Percentiles rank a stretch among this genome's conserved stretches.
phyloP scores from a whole-genome alignment of 2,888 invertebrate genomes.

The Cabera pusaria region DNA sequence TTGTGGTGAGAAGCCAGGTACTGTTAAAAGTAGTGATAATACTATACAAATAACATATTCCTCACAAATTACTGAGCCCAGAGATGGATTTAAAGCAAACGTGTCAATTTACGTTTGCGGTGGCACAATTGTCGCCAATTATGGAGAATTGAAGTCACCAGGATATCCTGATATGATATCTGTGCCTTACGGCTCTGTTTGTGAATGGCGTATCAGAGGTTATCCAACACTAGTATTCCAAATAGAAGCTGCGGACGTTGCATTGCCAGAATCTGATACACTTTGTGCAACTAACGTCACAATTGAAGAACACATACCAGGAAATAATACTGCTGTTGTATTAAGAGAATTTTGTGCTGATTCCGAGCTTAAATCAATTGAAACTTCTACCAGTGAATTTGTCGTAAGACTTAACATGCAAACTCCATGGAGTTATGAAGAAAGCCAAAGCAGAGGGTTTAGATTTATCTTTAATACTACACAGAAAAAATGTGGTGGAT shows the following conservation, averaged over 20 bases:
- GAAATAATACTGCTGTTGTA: conserved; percentile 48
- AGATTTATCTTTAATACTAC: conserved; percentile 84
- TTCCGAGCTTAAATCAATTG: conserved; percentile 35
- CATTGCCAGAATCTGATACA: conserved; percentile 52
- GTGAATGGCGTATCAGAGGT: conserved; percentile 88
- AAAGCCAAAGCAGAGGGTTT: conserved; percentile 78
- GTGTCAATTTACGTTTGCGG: conserved; percentile 84
- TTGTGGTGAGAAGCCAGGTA: conserved; percentile 85
- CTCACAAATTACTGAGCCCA: conserved; percentile 87
- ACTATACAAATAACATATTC: conserved; percentile 88
- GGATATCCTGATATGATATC: conserved; percentile 83
- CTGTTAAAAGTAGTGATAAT: conserved; percentile 85
- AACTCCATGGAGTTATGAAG: conserved; percentile 51
- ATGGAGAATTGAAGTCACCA: conserved; percentile 87
- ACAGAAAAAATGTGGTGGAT: conserved; percentile 85
- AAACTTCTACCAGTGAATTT: conserved; percentile 60
- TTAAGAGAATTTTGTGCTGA: conserved; percentile 51
- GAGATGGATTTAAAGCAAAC: conserved; percentile 90
- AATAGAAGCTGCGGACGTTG: conserved; percentile 49
- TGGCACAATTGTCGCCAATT: conserved; percentile 85
- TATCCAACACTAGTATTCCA: conserved; percentile 42
- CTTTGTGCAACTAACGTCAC: conserved; percentile 61
- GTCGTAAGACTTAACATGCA: conserved; percentile 55
- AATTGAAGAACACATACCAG: conserved; percentile 54
- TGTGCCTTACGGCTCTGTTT: conserved; percentile 84